Evolutionary conservation across 2,113 vertebrate genomes (phyloP).

Genomic region (Myiagra hebetior): DNA sequence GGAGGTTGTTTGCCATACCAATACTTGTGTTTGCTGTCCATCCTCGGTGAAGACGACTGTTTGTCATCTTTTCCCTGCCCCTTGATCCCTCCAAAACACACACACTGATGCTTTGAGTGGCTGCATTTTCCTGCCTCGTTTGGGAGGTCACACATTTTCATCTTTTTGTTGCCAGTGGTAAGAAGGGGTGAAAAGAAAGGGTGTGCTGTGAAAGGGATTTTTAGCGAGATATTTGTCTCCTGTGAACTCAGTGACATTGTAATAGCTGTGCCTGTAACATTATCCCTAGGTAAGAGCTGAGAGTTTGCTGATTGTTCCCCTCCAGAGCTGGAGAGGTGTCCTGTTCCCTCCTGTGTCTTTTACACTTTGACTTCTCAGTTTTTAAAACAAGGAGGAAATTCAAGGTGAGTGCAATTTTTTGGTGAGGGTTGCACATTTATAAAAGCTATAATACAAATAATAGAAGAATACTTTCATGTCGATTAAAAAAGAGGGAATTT

Average conservation of each 20-base stretch:
- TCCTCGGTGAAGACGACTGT: rapidly evolving
- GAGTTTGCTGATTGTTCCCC: not conserved
- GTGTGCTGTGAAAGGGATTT: not conserved
- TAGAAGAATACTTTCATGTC: not conserved
- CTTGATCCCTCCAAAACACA: not conserved
- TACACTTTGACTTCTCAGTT: not conserved
- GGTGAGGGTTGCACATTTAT: not conserved
- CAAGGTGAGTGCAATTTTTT: not conserved
- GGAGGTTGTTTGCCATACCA: not conserved
- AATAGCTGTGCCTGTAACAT: not conserved
- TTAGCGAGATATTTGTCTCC: not conserved
- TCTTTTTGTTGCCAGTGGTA: not conserved
- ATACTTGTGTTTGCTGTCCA: rapidly evolving
- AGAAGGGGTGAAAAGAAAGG: not conserved
- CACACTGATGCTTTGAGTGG: not conserved
- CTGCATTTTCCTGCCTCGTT: not conserved
- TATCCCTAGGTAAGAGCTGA: not conserved
- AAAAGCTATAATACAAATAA: not conserved
- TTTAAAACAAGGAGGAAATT: not conserved
- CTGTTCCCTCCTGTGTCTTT: not conserved
- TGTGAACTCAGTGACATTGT: not conserved
- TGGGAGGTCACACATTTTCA: not conserved
- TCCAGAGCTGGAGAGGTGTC: not conserved
- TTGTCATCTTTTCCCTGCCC: not conserved
- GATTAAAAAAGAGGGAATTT: not conserved